Base-by-base conservation (phyloP, 2,888 invertebrate genomes). In the Parelbella ahira region DNA sequence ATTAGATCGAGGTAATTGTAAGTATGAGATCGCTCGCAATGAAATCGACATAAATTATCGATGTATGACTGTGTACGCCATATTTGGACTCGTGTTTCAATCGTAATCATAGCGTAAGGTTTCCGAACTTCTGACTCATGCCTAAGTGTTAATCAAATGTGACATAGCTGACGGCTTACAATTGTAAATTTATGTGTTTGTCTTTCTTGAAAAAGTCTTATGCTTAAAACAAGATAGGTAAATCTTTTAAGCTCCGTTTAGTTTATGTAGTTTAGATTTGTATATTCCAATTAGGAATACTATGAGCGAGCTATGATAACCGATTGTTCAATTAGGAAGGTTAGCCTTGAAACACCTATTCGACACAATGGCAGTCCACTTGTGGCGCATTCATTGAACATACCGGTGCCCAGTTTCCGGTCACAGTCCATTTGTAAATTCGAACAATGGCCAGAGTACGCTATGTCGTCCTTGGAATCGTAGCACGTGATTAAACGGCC, bases 401-500 rank as follows among this genome's bases (percentile, higher is more conserved):
- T 68, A 69, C 63, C 71, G 71, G 65, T 70, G 66, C 61, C 63
- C 61, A 56, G 59, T 70, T 75, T 83, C 82, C 82, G 81, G 80
- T 65, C 76, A 58, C 64, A 67, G 64, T 60, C 65, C 73, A 82
- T 41, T 41, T 84, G 81, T 71, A 73, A 83, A 82, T 80, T 59
- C 59, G 55, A 56, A 59, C 65, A 68, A 66, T 63, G 27, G 33
- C 34, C 41, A 42, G 21, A 34, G 34, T 63, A 58, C 55, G 61
- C 63, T 45, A 48, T 45, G 41, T 30, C 48, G 53, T 50, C 54
- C 54, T 55, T 54, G 54, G 41, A 33, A 41, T 33, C 27, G 41
- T 33, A 33, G 33, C 41, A 33, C 41, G 41, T 41, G 41, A 41
- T 41, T 27, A 21, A 13, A n/a, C 27, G 41, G 27, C 41, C 33